Base-by-base conservation (phyloP, 2,113 vertebrate species). In the Pogona vitticeps region DNA sequence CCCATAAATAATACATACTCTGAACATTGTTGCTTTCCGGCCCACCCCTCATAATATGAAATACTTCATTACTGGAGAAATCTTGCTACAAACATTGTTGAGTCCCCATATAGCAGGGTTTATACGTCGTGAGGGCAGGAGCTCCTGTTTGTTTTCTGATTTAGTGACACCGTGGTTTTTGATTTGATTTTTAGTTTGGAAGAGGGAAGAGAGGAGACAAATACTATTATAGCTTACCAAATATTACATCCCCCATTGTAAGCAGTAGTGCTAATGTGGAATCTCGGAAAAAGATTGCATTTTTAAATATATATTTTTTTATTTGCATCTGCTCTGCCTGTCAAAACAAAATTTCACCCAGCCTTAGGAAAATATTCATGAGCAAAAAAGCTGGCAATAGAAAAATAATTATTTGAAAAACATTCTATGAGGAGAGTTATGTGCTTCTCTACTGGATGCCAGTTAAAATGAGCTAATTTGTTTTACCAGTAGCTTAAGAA, bases 381-480 rank as follows among this genome's bases (percentile, higher is more conserved):
- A 95, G 89, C 86, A 90, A 95, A 90, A 95, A 96, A 96, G 92
- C 91, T 95, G 93, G 94, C 95, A 96, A 96, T 96, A 95, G 92
- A 95, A 95, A 96, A 97, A 96, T 96, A 97, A 97, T 97, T 96
- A 97, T 97, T 97, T 96, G 92, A 94, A 97, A 97, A 97, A 96
- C 93, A 96, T 96, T 96, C 96, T 96, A 97, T 96, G 98, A 98
- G 96, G 97, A 98, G 96, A 98, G 97, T 96, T 97, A 94, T 96
- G 96, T 91, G 85, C 96, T 95, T 97, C 97, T 95, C 97, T 96
- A 98, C 97, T 98, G 97, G 98, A 97, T 97, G 97, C 97, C 98
- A 97, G 97, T 98, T 98, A 96, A 94, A 96, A 97, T 98, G 95
- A 97, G 96, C 97, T 98, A 98, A 99, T 99, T 98, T 98, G 97